A percentile compares a stretch with the other conserved stretches of the same genome.
Conservation (phyloP, 2,797 vertebrate genomes). For the Mus caroli region DNA sequence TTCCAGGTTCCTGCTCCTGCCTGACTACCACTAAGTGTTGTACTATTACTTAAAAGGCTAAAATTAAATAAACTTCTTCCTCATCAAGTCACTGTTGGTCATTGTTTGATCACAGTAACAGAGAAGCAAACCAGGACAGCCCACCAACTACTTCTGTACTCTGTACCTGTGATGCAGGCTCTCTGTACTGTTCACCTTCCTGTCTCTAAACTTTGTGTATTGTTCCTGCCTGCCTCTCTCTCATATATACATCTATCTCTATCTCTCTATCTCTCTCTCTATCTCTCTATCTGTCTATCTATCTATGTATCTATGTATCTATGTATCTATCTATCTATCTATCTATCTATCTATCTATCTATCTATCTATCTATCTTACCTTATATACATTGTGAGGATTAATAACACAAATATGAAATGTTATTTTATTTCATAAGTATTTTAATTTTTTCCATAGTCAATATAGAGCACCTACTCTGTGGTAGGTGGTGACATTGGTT, state of each 20-base stretch:
- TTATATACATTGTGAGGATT: neutral
- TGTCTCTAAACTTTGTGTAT: neutral
- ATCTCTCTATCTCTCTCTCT: neutral
- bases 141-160: neutral
- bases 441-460: constrained; percentile 42
- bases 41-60: neutral
- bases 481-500: neutral
- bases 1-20: neutral
- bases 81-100: neutral
- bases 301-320: too few relatives aligned
- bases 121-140: neutral
- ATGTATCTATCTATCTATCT: too few relatives aligned
- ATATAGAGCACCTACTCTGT: neutral
- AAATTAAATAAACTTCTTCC: neutral
- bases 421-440: constrained; percentile 51
- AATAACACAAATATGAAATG: neutral
- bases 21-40: neutral
- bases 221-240: neutral
- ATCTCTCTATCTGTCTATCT: neutral
- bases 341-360: too few relatives aligned
- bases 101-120: neutral
- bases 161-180: neutral
- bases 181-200: neutral
- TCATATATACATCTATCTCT: neutral
- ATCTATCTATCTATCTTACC: neutral